Conservation (phyloP, 1,140 invertebrate species). For the Bursaphelenchus mucronatus region DNA sequence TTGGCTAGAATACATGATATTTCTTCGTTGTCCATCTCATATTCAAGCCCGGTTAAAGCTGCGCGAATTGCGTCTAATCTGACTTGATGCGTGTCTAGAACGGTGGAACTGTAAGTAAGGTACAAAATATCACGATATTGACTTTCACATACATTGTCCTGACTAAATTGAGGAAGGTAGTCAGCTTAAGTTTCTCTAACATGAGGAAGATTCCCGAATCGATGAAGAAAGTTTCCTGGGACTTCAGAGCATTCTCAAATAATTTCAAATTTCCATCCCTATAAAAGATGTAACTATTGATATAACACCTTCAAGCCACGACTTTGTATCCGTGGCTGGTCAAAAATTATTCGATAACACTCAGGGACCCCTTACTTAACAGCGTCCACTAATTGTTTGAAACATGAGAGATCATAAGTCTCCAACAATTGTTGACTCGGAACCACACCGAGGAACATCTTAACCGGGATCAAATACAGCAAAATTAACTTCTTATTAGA, state of each 20-base stretch:
- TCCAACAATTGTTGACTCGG: slow-evolving; percentile 74
- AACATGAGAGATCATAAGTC: slow-evolving; percentile 84
- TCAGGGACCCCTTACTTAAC: slow-evolving; percentile 34
- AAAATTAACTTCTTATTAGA: slow-evolving; percentile 89
- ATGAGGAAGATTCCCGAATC: slow-evolving; percentile 91
- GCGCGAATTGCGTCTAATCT: slow-evolving; percentile 76
- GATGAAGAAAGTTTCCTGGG: slow-evolving; percentile 85
- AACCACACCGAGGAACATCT: slow-evolving; percentile 89
- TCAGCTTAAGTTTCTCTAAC: slow-evolving; percentile 88
- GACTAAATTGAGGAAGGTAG: slow-evolving; percentile 90
- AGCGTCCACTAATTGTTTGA: slow-evolving; percentile 71
- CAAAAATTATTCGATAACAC: not conserved
- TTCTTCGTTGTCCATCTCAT: slow-evolving; percentile 83
- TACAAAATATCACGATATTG: not conserved
- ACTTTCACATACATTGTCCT: slow-evolving; percentile 77
- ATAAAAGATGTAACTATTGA: slow-evolving; percentile 6
- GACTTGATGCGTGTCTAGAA: slow-evolving; percentile 85
- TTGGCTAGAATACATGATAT: slow-evolving; percentile 92
- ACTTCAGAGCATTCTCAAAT: slow-evolving; percentile 78
- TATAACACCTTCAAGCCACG: not conserved
- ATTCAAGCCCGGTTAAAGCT: slow-evolving; percentile 73
- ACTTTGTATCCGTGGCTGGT: not conserved
- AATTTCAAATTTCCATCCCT: slow-evolving; percentile 77
- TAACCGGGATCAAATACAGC: slow-evolving; percentile 91
- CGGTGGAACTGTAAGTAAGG: slow-evolving; percentile 68